phyloP scores from a whole-genome alignment of 2,113 vertebrate species.

The Marmota flaviventris region DNA sequence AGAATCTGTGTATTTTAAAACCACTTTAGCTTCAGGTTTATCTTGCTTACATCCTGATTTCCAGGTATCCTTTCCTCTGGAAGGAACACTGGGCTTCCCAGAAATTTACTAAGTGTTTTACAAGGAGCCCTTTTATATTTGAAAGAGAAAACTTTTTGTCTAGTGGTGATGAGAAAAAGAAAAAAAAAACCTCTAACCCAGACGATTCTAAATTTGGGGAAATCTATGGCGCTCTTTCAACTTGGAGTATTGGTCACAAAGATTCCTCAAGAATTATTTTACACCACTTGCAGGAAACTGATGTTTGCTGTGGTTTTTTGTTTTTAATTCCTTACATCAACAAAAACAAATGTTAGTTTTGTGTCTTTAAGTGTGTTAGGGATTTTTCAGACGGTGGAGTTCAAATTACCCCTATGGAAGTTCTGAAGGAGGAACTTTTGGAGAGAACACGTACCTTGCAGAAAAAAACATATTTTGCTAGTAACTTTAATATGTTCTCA shows the following conservation, averaged over 20 bases:
- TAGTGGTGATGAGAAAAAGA: conserved; percentile 66
- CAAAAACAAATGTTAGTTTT: conserved; percentile 71
- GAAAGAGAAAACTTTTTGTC: conserved; percentile 76
- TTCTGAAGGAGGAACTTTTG: conserved; percentile 32
- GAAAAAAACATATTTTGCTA: conserved; percentile 58
- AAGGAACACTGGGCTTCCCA: conserved; percentile 68
- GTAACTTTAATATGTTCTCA: conserved; percentile 35
- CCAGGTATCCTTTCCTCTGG: conserved; percentile 60
- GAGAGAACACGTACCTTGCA: conserved; percentile 53
- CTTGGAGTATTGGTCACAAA: conserved; percentile 54
- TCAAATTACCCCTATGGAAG: not conserved
- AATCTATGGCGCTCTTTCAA: conserved; percentile 60
- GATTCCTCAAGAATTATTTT: conserved; percentile 72
- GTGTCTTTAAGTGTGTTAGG: conserved; percentile 44
- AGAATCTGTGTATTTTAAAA: conserved; percentile 70
- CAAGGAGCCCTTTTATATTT: conserved; percentile 73
- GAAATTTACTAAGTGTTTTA: conserved; percentile 71
- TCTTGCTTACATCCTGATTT: conserved; percentile 66
- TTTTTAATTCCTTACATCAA: conserved; percentile 54
- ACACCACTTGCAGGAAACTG: conserved; percentile 55
- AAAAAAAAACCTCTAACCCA: conserved; percentile 16
- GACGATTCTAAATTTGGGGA: conserved; percentile 76
- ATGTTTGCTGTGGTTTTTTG: conserved; percentile 47
- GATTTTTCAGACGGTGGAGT: conserved; percentile 47
- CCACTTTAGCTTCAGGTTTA: conserved; percentile 59